phyloP scores from a whole-genome alignment of 2,888 invertebrate genomes.

The Netelia fuscicornis region DNA sequence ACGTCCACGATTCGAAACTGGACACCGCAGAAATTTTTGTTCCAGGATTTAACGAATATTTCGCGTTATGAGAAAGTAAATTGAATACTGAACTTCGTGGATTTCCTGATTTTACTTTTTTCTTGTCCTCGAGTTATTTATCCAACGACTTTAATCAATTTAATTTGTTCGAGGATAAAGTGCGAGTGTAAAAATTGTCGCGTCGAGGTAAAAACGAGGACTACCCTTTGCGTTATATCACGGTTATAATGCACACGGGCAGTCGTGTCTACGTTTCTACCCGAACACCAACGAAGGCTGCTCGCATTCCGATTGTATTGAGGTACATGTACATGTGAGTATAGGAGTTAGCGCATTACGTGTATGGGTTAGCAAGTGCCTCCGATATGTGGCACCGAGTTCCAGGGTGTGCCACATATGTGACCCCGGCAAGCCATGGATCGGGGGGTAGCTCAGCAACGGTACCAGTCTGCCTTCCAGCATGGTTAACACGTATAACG shows the following conservation, averaged over 20 bases:
- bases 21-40: neutral
- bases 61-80: neutral
- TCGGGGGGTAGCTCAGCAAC: constrained; percentile 33
- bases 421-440: constrained; percentile 44
- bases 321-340: neutral
- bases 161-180: neutral
- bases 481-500: constrained; percentile 62
- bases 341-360: constrained; percentile 18
- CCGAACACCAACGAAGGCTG: neutral
- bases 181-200: neutral
- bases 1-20: neutral
- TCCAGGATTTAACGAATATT: too few species aligned
- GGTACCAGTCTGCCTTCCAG: constrained; percentile 28
- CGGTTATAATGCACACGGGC: neutral
- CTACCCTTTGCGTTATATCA: neutral
- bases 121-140: neutral
- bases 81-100: neutral
- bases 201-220: too few species aligned
- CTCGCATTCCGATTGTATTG: constrained; percentile 23
- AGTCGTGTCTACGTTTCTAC: neutral
- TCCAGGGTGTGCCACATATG: constrained; percentile 34
- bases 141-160: neutral
- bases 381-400: constrained; percentile 34
- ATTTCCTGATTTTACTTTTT: neutral
- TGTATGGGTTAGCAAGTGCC: constrained; percentile 41